Conservation (phyloP, 2,888 invertebrate species). For the Tubulanus polymorphus region DNA sequence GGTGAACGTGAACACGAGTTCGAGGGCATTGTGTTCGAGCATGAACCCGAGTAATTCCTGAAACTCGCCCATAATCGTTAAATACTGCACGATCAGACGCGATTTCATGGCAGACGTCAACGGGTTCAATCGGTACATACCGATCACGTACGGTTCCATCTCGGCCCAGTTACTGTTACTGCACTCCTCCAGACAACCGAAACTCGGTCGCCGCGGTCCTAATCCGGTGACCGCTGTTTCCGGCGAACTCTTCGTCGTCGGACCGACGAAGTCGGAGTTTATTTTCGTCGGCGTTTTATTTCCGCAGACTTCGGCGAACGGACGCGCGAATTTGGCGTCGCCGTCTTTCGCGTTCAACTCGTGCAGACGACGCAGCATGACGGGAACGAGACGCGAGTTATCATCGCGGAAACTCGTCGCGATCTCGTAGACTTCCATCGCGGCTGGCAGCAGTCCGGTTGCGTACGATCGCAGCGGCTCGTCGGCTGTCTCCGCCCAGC, state of each 20-base stretch:
- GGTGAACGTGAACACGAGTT: slow-evolving; percentile 84
- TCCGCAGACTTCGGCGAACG: not conserved
- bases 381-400: slow-evolving; percentile 79
- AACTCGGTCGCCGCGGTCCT: no score
- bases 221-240: no score
- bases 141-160: slow-evolving; percentile 83
- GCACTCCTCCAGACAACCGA: slow-evolving; percentile 61
- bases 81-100: slow-evolving; percentile 85
- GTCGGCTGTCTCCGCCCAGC: slow-evolving; percentile 81
- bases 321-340: not conserved
- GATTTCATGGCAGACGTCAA: slow-evolving; percentile 84
- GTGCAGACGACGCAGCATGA: slow-evolving; percentile 80
- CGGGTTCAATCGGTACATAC: slow-evolving; percentile 84
- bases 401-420: slow-evolving; percentile 85
- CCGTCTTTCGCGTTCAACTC: slow-evolving; percentile 58
- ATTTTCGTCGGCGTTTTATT: no score
- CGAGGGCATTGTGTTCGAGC: slow-evolving; percentile 87
- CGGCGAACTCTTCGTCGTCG: no score
- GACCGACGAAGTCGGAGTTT: no score
- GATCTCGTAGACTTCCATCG: slow-evolving; percentile 95
- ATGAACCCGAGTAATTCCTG: slow-evolving; percentile 90
- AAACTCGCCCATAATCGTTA: slow-evolving; percentile 97
- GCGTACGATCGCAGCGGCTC: slow-evolving; percentile 94
- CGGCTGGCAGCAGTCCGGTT: slow-evolving; percentile 86
- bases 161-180: slow-evolving; percentile 90